Evolutionary conservation across 2,113 vertebrate genomes (phyloP), one percentile per base, ranked within the genome.

Genomic region (Corydoras maculifer): DNA sequence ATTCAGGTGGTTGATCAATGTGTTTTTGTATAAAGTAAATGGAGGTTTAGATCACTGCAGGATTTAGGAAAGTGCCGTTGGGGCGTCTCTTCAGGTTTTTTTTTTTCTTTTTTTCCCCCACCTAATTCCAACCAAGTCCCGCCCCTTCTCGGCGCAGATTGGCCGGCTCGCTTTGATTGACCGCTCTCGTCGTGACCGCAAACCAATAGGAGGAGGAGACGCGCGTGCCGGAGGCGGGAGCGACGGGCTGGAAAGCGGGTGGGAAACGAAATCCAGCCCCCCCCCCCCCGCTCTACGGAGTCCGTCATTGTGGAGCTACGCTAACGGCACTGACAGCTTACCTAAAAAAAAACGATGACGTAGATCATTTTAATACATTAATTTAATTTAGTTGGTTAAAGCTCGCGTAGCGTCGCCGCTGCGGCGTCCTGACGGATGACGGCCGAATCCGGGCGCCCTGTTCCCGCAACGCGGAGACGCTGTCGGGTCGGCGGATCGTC

Each of bases 311-410:
- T 57, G 68, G 35, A n/a, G 68, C 58, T 60, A 60, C 85, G 86
- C 73, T 82, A 76, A 60, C 32, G 54, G 49, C 69, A 30, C 29
- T 74, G 75, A 78, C 77, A 57, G 12, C 58, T 69, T 14, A 58
- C 3, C 53, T n/a, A n/a, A 32, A 67, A 54, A 18, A 58, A 58
- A 43, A 13, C 12, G 68, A 30, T 49, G 31, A 25, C 30, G 7
- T 11, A 8, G 48, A 29, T 72, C 63, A 59, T 43, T 43, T 43
- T 43, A 5, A 43, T 43, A 43, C 9, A n/a, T 57, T n/a, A 57
- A 57, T 57, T n/a, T n/a, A 57, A n/a, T 57, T 7, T 57, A 7
- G 18, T 25, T 2, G 18, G 18, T 25, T 25, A 25, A 25, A 25
- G 18, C 18, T 25, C 18, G 18, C 18, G 18, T 1, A 2, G 18